Conservation (phyloP, 2,888 invertebrate genomes). For the Exocentrus adspersus region DNA sequence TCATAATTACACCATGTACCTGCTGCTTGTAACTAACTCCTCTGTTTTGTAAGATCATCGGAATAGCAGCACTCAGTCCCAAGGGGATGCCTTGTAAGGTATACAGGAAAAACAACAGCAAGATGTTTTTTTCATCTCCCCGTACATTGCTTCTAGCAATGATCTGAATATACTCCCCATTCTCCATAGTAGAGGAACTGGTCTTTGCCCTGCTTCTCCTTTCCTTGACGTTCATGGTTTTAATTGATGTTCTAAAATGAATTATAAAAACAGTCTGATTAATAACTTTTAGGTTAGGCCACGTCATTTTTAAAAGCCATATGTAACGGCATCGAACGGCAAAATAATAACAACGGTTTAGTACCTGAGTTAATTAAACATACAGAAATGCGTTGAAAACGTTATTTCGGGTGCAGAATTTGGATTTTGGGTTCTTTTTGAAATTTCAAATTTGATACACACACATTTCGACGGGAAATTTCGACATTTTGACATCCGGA, state of each 20-base stretch:
- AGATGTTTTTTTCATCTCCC: conserved; percentile 84
- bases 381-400: background rate
- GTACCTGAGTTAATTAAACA: background rate
- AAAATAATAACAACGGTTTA: background rate
- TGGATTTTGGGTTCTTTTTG: too few species aligned
- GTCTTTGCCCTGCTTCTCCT: conserved; percentile 34
- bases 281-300: conserved; percentile 30
- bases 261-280: background rate
- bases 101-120: conserved; percentile 90
- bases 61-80: conserved; percentile 92
- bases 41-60: conserved; percentile 93
- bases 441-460: too few species aligned
- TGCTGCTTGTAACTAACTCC: conserved; percentile 95
- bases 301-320: conserved; percentile 35
- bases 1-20: too few species aligned
- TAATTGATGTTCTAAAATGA: too few species aligned
- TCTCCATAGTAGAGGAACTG: conserved; percentile 50
- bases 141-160: conserved; percentile 60
- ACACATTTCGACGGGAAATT: too few species aligned
- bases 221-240: conserved; percentile 41
- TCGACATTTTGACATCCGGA: too few species aligned
- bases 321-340: background rate
- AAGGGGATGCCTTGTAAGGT: conserved; percentile 95
- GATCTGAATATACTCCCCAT: conserved; percentile 47
- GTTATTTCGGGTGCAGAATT: too few species aligned